These are phyloP conservation scores for Anoura caudifer DNA, from an alignment of 2,113 vertebrate species.

Conservation along the genomic window DNA sequence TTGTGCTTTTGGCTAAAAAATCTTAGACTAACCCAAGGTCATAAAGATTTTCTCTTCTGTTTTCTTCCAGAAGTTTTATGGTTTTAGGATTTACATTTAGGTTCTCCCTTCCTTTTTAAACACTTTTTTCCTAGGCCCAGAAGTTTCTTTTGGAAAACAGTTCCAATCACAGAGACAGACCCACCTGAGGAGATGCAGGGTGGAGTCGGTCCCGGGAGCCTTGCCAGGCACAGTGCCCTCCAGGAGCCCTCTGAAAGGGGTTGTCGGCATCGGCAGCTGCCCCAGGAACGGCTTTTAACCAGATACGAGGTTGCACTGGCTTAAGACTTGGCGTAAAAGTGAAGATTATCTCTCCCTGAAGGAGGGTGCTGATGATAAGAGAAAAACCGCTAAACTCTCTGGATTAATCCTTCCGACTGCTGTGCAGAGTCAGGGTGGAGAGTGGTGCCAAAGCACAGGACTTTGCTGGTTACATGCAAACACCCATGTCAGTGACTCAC, in stretches of 20 bases:
- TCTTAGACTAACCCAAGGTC: not conserved
- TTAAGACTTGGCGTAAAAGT: not conserved
- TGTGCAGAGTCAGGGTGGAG: not conserved
- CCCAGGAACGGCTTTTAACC: not conserved
- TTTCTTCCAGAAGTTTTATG: slow-evolving; percentile 11
- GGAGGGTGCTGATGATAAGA: not conserved
- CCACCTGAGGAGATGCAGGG: not conserved
- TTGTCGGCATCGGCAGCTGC: not conserved
- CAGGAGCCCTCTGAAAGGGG: not conserved
- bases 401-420: slow-evolving; percentile 1
- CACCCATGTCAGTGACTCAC: slow-evolving; percentile 71
- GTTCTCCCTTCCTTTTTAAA: slow-evolving; percentile 8
- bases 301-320: not conserved
- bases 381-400: not conserved
- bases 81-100: slow-evolving; percentile 24
- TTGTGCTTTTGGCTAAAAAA: slow-evolving; percentile 20
- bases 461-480: slow-evolving; percentile 53
- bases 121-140: not conserved
- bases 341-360: not conserved
- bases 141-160: not conserved
- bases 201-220: not conserved
- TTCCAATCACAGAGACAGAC: not conserved
- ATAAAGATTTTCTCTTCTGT: not conserved
- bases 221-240: not conserved
- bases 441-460: not conserved